phyloP scores from a whole-genome alignment of 2,113 vertebrate genomes.

The Trichomycterus rosablanca region DNA sequence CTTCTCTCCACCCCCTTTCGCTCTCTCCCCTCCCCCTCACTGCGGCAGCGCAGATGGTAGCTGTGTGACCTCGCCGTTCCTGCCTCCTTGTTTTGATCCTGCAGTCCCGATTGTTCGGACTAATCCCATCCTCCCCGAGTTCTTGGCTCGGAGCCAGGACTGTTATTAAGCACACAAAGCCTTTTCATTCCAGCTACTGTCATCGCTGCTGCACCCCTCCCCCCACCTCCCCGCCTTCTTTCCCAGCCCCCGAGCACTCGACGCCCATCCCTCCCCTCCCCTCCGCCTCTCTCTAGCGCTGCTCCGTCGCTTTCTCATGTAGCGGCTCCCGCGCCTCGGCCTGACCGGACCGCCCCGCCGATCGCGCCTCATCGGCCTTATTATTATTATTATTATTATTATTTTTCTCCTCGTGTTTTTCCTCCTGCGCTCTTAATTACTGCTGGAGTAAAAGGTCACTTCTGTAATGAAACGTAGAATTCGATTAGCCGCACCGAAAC shows the following conservation, averaged over 20 bases:
- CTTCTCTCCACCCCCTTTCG: slow-evolving; percentile 57
- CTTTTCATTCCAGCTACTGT: slow-evolving; percentile 78
- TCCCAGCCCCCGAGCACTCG: slow-evolving; percentile 8
- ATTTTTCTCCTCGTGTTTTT: not conserved
- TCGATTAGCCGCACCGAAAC: too few relatives aligned
- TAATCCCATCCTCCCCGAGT: slow-evolving; percentile 80
- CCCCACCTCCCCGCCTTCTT: slow-evolving; percentile 36
- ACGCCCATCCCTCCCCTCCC: slow-evolving; percentile 38
- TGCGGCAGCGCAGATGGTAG: slow-evolving; percentile 85
- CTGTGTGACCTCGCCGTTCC: slow-evolving; percentile 83
- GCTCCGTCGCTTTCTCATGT: slow-evolving; percentile 11
- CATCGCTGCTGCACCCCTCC: slow-evolving; percentile 54
- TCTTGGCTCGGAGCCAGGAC: slow-evolving; percentile 75
- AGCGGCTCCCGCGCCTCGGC: slow-evolving; percentile 7
- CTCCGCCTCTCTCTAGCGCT: slow-evolving; percentile 38
- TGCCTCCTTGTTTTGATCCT: slow-evolving; percentile 86
- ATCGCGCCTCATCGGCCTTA: not conserved
- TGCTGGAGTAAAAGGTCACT: not conserved
- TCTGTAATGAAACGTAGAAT: too few relatives aligned
- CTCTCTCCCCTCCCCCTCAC: slow-evolving; percentile 70
- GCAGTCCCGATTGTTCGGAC: slow-evolving; percentile 83
- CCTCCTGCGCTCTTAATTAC: not conserved
- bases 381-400: not conserved
- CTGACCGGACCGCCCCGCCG: too few relatives aligned
- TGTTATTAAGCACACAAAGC: slow-evolving; percentile 85